Conservation (phyloP, 30 jellyfish, hydroid and myxozoan genomes). For the Mastigias papua region DNA sequence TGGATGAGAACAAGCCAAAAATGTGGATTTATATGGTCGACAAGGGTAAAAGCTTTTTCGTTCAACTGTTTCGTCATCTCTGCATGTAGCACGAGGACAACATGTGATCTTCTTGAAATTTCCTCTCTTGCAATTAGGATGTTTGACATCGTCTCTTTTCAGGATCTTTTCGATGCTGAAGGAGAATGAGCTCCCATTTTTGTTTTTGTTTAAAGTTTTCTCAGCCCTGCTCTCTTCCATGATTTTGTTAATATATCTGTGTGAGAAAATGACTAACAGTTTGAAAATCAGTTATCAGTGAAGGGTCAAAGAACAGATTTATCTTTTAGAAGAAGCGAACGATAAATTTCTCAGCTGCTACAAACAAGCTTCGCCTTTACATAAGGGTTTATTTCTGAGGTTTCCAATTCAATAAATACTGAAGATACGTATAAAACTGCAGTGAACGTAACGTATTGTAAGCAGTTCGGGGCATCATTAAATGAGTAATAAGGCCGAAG, state of each 20-base stretch:
- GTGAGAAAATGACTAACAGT: background rate
- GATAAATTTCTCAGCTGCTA: background rate
- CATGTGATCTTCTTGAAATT: background rate
- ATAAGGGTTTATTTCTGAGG: too few relatives aligned
- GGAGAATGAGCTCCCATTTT: slow-evolving; percentile 22
- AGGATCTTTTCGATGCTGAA: slow-evolving; percentile 68
- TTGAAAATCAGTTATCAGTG: background rate
- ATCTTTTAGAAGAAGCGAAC: background rate
- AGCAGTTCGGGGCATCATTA: too few relatives aligned
- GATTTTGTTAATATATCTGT: background rate
- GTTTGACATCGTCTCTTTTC: slow-evolving; percentile 14
- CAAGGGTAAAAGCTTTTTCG: slow-evolving; percentile 14
- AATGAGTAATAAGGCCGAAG: too few relatives aligned
- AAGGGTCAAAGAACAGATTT: background rate
- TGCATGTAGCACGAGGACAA: slow-evolving; percentile 20
- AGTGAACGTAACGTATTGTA: too few relatives aligned
- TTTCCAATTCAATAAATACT: too few relatives aligned
- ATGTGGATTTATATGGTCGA: slow-evolving; percentile 35
- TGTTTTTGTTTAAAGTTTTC: slow-evolving; percentile 10
- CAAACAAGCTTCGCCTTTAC: background rate
- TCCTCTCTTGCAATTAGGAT: background rate
- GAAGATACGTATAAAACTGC: too few relatives aligned
- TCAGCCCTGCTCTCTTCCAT: slow-evolving; percentile 1
- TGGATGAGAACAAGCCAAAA: slow-evolving; percentile 47
- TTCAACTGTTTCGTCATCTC: slow-evolving; percentile 1